Conservation (phyloP, 1,140 invertebrate genomes). For the Araneus ventricosus region DNA sequence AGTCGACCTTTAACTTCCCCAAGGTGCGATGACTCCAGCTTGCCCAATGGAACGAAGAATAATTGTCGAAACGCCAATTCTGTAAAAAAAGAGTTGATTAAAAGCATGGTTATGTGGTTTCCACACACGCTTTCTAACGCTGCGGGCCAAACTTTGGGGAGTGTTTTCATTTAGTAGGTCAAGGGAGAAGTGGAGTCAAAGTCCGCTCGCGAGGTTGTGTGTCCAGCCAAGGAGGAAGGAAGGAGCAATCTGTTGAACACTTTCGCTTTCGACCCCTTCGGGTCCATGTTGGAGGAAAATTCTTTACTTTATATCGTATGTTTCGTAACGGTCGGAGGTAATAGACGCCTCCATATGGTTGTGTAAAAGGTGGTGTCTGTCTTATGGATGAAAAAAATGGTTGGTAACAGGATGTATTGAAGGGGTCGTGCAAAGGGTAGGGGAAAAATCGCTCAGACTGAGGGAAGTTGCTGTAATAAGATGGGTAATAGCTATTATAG, state of each 20-base stretch:
- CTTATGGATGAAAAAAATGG: not conserved
- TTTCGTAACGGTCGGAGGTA: not conserved
- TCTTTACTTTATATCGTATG: not conserved
- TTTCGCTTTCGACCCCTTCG: constrained; percentile 6
- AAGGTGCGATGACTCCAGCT: constrained; percentile 13
- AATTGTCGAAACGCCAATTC: not conserved
- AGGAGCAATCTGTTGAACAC: not conserved
- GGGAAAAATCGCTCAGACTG: not conserved
- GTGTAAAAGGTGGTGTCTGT: not conserved
- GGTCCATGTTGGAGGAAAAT: not conserved
- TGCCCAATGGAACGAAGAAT: not conserved
- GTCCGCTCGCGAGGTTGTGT: not conserved
- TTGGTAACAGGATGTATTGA: not conserved
- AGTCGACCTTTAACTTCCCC: not conserved
- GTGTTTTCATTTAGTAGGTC: constrained; percentile 6
- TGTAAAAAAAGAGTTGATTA: constrained; percentile 24
- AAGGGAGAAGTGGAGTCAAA: constrained; percentile 21
- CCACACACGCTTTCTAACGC: not conserved
- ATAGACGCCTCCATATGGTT: not conserved
- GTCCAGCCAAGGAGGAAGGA: not conserved
- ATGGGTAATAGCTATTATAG: not conserved
- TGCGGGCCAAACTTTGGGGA: not conserved
- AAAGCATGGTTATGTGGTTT: not conserved
- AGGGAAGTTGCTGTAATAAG: not conserved
- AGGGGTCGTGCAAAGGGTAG: not conserved